A percentile compares a stretch with the other conserved stretches of the same genome.
phyloP scores from a whole-genome alignment of 1,140 invertebrate genomes.

The Sipha flava region DNA sequence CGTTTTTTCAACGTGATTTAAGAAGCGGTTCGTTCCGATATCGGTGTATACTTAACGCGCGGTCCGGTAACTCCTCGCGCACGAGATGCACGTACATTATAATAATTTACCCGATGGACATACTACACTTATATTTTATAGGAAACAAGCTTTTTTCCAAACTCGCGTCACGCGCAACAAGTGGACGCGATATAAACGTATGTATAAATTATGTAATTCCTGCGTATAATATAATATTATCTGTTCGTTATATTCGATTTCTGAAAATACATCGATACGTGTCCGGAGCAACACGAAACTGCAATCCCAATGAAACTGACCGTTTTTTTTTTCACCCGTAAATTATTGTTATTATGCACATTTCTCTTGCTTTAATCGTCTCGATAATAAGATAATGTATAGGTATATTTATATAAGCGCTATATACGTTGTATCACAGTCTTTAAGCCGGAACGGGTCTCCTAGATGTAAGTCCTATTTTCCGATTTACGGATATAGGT shows the following conservation, averaged over 20 bases:
- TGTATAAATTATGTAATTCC: too few relatives aligned
- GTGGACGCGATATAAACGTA: too few relatives aligned
- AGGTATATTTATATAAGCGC: too few relatives aligned
- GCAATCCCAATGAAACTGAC: not conserved
- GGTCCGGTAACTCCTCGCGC: too few relatives aligned
- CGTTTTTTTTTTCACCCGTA: not conserved
- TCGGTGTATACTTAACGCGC: not conserved
- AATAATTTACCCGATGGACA: too few relatives aligned
- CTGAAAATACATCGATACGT: not conserved
- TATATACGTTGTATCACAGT: not conserved
- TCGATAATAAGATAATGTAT: not conserved
- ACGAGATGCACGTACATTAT: too few relatives aligned
- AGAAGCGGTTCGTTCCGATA: not conserved
- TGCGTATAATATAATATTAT: too few relatives aligned
- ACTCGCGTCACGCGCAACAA: not conserved
- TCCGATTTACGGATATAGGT: too few relatives aligned
- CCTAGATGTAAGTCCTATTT: too few relatives aligned
- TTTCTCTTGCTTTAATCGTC: not conserved
- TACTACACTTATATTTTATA: not conserved
- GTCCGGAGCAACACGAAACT: not conserved
- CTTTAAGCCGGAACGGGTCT: too few relatives aligned
- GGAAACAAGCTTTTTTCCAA: not conserved
- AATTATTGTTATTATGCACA: constrained; percentile 16
- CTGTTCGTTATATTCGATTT: not conserved
- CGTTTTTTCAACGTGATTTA: constrained; percentile 13